Conservation (phyloP, 2,797 vertebrate species). For the Pelodytes ibericus region DNA sequence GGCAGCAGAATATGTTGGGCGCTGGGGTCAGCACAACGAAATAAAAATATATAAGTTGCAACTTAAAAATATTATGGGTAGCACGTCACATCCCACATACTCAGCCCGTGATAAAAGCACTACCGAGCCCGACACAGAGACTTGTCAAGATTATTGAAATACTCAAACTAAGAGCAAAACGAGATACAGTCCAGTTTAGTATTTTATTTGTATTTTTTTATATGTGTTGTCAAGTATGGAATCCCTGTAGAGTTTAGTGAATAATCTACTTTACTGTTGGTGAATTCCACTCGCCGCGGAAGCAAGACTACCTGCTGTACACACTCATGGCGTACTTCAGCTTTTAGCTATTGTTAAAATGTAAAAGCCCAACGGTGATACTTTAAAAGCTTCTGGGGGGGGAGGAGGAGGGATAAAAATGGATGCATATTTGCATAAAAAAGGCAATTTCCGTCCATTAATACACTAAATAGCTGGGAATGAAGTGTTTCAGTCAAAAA, state of each 20-base stretch:
- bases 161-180: conserved; percentile 10
- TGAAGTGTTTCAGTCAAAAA: conserved; percentile 58
- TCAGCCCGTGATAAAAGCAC: conserved; percentile 1
- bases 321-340: conserved; percentile 31
- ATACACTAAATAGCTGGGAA: conserved; percentile 56
- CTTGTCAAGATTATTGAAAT: conserved; percentile 9
- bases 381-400: conserved; percentile 56
- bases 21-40: conserved; percentile 25
- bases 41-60: conserved; percentile 15
- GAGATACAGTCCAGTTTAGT: conserved; percentile 49
- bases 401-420: conserved; percentile 27
- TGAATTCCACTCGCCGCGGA: conserved; percentile 32
- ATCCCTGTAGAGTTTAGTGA: conserved; percentile 58
- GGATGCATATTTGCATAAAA: conserved; percentile 59
- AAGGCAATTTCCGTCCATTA: conserved; percentile 64
- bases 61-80: conserved; percentile 2
- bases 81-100: background rate
- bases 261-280: conserved; percentile 49
- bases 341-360: conserved; percentile 56
- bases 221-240: conserved; percentile 58
- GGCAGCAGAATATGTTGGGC: conserved; percentile 35
- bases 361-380: conserved; percentile 59
- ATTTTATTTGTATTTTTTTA: conserved; percentile 25
- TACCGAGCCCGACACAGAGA: conserved; percentile 11
- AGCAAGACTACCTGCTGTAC: conserved; percentile 50